These are phyloP conservation scores for Laspeyria flexula DNA, from an alignment of 2,888 invertebrate species.

Conservation along the genomic window DNA sequence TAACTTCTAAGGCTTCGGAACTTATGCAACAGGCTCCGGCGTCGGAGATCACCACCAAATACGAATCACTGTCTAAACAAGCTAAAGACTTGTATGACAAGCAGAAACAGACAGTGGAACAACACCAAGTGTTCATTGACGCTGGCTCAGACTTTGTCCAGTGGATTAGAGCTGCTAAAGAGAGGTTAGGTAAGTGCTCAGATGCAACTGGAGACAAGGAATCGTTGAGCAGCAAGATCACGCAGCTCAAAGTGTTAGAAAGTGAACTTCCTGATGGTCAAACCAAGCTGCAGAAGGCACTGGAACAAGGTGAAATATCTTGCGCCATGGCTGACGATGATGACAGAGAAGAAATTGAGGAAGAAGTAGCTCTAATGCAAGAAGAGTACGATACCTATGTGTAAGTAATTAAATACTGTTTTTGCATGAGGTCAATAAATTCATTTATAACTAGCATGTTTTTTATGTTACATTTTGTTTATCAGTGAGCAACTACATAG, in stretches of 20 bases:
- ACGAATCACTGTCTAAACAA: constrained; percentile 95
- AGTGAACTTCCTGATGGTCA: constrained; percentile 94
- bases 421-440: too few relatives aligned
- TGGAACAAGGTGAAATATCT: constrained; percentile 94
- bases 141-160: constrained; percentile 96
- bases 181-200: constrained; percentile 95
- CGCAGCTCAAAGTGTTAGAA: constrained; percentile 93
- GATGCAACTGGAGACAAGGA: constrained; percentile 97
- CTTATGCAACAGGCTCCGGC: constrained; percentile 96
- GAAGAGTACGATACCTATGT: constrained; percentile 95
- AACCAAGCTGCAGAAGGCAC: constrained; percentile 92
- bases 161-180: constrained; percentile 97
- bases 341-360: constrained; percentile 96
- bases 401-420: too few relatives aligned
- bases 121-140: constrained; percentile 96
- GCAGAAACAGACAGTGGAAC: constrained; percentile 95
- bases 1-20: constrained; percentile 96
- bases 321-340: constrained; percentile 93
- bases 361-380: constrained; percentile 95
- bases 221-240: constrained; percentile 93
- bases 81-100: constrained; percentile 95
- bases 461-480: constrained; percentile 12
- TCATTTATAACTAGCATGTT: constrained; percentile 1
- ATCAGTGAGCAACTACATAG: constrained; percentile 91
- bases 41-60: constrained; percentile 96